phyloP scores from a whole-genome alignment of 2,113 vertebrate species.

The Lophotis ruficrista region DNA sequence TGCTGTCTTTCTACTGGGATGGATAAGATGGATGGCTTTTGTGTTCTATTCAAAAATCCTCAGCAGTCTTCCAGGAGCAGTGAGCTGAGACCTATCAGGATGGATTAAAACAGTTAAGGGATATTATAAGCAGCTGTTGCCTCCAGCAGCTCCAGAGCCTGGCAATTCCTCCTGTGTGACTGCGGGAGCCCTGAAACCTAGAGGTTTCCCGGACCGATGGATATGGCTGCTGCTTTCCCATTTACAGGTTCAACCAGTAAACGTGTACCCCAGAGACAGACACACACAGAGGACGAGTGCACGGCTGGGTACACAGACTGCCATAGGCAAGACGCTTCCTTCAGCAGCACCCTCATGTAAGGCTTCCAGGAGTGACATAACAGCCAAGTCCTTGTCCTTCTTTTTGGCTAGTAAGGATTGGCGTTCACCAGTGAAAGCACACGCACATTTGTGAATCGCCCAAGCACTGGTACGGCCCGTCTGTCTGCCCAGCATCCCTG shows the following conservation, averaged over 20 bases:
- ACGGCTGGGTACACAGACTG: not conserved
- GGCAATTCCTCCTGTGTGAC: accelerated
- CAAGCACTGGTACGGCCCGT: not conserved
- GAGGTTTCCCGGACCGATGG: not conserved
- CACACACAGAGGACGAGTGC: accelerated
- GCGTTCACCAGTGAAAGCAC: not conserved
- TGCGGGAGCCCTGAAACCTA: not conserved
- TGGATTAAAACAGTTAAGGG: not conserved
- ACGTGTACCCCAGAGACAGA: no score
- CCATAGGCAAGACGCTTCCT: not conserved
- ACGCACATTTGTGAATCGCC: accelerated
- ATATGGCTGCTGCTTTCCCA: accelerated
- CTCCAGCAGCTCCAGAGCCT: not conserved
- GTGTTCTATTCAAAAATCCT: not conserved
- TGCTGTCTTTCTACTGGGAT: not conserved
- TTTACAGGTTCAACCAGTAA: not conserved
- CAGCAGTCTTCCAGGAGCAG: not conserved
- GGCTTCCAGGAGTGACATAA: accelerated
- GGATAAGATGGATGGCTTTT: not conserved
- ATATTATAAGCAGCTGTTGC: not conserved
- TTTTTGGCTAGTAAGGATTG: not conserved
- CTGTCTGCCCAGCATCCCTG: accelerated
- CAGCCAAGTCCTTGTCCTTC: not conserved
- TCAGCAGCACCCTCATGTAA: not conserved
- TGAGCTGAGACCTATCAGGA: not conserved